Percentiles rank a stretch among this genome's conserved stretches.
Evolutionary conservation across 2,113 vertebrate genomes (phyloP).

Genomic region (Panthera tigris): DNA sequence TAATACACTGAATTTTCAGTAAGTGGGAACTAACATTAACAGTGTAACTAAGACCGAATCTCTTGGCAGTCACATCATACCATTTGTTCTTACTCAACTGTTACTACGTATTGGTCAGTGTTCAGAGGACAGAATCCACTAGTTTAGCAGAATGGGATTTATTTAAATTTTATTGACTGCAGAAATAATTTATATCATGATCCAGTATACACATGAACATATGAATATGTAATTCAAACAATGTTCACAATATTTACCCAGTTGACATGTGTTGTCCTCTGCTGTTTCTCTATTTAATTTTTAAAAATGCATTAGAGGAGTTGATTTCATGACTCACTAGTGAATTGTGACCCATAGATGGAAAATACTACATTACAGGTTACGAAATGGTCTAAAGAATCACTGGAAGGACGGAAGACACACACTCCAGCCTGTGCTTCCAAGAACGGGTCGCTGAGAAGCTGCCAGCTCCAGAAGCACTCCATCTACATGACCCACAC

Average conservation of each 20-base stretch:
- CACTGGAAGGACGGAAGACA: neutral
- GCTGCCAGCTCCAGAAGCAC: neutral
- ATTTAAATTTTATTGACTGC: neutral
- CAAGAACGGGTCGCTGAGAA: neutral
- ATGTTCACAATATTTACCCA: neutral
- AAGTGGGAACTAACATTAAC: neutral
- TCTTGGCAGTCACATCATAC: neutral
- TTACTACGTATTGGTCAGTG: neutral
- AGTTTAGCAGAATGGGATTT: neutral
- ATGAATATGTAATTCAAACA: neutral
- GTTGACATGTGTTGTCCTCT: neutral
- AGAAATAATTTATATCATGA: slow-evolving; percentile 8
- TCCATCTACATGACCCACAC: neutral
- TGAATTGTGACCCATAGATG: neutral
- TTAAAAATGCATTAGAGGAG: neutral
- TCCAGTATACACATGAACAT: neutral
- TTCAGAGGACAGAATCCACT: neutral
- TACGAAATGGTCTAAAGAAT: neutral
- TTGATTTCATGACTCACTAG: neutral
- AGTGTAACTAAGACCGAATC: neutral
- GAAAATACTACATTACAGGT: neutral
- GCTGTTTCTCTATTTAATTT: neutral
- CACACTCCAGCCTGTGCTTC: neutral
- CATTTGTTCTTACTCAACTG: neutral
- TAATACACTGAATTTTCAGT: neutral